Base-by-base conservation (phyloP, 2,888 invertebrate genomes). In the Cerastoderma edule region DNA sequence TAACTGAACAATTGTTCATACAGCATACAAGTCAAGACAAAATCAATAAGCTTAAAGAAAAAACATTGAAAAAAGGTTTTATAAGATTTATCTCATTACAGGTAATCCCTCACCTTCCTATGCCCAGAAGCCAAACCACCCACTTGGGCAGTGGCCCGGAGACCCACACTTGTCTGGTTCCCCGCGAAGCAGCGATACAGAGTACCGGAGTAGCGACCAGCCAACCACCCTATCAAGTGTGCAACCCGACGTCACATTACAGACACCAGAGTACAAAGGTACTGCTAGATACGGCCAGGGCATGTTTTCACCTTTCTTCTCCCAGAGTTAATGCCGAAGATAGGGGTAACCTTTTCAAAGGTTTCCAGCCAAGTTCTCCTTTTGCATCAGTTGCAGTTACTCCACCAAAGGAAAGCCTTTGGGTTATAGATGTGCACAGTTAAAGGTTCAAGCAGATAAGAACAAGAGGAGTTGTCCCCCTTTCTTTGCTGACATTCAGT, bases 241-340 rank as follows among this genome's bases (percentile, higher is more conserved):
- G 8, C 88, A 87, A 28, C 89, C 89, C 1, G 89, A 89, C 71
- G 89, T 89, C 44, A 88, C 88, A 0, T 70, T 89, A 46, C 86
- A 87, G 46, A 87, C 89, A 22, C 83, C 86, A 35, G 87, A 86
- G 54, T 82, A 81, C 64, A 83, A 84, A 86, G 86, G 86, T 86
- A 86, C 67, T 13, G 67, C 80, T 28, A 80, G 72, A 68, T 78
- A 77, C 57, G 83, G 78, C n/a, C 73, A 72, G 6, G 81, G 81
- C 35, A 73, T 78, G 71, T 81, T 78, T 48, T 72, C 81, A 13
- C 81, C 78, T 56, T 81, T 81, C 67, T 67, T 81, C 13, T 39
- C 77, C 13, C 80, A 81, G 44, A 68, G 67, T 22, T 72, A 50
- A 66, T 27, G 56, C 22, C 4, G 28, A 6, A 3, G 22, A 8